Percentiles rank a stretch among this genome's conserved stretches.
Evolutionary conservation across 2,797 vertebrate species (phyloP).

Genomic region (Enteromius radiatus): DNA sequence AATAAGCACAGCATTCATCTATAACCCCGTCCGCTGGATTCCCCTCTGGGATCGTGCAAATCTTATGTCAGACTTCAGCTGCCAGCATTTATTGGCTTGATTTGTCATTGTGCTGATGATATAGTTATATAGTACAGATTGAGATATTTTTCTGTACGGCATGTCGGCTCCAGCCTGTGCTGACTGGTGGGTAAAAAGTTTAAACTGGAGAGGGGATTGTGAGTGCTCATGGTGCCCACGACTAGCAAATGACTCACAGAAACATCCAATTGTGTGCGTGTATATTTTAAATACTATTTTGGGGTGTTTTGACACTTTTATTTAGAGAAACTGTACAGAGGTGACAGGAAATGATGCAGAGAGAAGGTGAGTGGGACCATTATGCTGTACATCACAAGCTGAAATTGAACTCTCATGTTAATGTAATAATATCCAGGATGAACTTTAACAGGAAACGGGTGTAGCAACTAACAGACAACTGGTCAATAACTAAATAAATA

Average conservation of each 20-base stretch:
- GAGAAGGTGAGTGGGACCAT: not conserved
- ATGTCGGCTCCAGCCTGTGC: constrained; percentile 53
- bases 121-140: constrained; percentile 15
- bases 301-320: not conserved
- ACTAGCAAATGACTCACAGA: not conserved
- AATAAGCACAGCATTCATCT: constrained; percentile 49
- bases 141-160: constrained; percentile 50
- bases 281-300: constrained; percentile 9
- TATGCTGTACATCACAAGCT: not conserved
- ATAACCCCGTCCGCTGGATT: constrained; percentile 27
- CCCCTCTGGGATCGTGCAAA: constrained; percentile 22
- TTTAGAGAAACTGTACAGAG: not conserved
- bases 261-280: not conserved
- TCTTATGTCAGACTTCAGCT: constrained; percentile 28
- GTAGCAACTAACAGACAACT: not conserved
- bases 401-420: not conserved
- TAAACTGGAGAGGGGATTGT: not conserved
- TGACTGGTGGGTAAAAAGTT: not conserved
- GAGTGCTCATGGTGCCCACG: not conserved
- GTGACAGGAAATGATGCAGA: not conserved
- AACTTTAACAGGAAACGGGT: not conserved
- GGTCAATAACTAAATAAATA: no score
- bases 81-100: constrained; percentile 40
- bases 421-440: not conserved
- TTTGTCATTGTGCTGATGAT: constrained; percentile 24